Evolutionary conservation across 2,113 vertebrate genomes (phyloP).

Genomic region (Corydoras sp.): DNA sequence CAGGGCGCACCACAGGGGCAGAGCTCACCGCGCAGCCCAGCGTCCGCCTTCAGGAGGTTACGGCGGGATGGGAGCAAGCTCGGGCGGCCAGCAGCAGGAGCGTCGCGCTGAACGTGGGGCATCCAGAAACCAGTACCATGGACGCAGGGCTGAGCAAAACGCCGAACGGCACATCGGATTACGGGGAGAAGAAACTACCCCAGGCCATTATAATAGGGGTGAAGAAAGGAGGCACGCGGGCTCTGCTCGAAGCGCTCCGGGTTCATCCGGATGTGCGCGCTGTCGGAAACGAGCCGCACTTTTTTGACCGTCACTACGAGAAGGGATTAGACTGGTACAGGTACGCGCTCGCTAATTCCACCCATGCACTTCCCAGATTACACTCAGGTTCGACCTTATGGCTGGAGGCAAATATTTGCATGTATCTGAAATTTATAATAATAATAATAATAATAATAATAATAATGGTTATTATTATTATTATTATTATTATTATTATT

Average conservation of each 20-base stretch:
- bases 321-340: constrained; percentile 97
- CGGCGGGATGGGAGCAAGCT: constrained; percentile 68
- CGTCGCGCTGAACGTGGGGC: constrained; percentile 66
- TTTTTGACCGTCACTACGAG: constrained; percentile 97
- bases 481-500: too few species aligned
- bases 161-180: constrained; percentile 81
- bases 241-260: constrained; percentile 88
- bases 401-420: neutral
- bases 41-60: constrained; percentile 55
- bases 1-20: constrained; percentile 40
- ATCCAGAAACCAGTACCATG: constrained; percentile 78
- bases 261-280: constrained; percentile 94
- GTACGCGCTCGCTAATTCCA: constrained; percentile 63
- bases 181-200: constrained; percentile 88
- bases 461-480: too few species aligned
- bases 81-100: constrained; percentile 57
- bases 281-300: constrained; percentile 93
- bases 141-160: constrained; percentile 72
- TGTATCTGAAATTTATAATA: too few species aligned
- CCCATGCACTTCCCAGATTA: neutral
- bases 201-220: constrained; percentile 96
- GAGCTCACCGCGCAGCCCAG: constrained; percentile 41
- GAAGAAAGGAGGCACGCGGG: constrained; percentile 94
- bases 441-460: too few species aligned
- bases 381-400: neutral